These are phyloP conservation scores for Lymantria dispar DNA, from an alignment of 2,888 invertebrate species.

Conservation along the genomic window DNA sequence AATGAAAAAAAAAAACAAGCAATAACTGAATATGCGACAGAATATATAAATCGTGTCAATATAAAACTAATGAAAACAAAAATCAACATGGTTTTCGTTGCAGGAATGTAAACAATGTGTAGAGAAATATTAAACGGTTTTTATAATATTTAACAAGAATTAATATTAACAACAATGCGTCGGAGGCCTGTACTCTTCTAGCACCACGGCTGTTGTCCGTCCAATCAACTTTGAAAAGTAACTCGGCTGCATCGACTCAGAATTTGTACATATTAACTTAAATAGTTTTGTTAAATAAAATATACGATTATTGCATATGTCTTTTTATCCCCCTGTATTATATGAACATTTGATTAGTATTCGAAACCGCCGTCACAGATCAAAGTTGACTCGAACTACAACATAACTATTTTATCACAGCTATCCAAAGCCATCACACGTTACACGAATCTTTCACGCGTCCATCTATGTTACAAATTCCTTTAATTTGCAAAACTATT, in stretches of 20 bases:
- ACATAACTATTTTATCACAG: slow-evolving; percentile 47
- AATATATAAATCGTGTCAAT: slow-evolving; percentile 55
- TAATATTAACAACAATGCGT: slow-evolving; percentile 68
- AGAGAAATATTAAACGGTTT: slow-evolving; percentile 73
- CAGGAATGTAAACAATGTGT: slow-evolving; percentile 80
- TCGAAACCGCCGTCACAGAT: background rate
- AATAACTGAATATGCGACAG: slow-evolving; percentile 67
- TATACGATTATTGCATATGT: slow-evolving; percentile 26
- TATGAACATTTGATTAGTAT: slow-evolving; percentile 2
- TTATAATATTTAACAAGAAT: slow-evolving; percentile 67
- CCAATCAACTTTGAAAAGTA: slow-evolving; percentile 11
- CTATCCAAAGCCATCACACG: slow-evolving; percentile 38
- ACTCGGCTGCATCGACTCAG: background rate
- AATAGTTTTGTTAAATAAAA: slow-evolving; percentile 17
- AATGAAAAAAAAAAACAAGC: slow-evolving; percentile 53
- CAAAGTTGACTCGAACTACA: slow-evolving; percentile 28
- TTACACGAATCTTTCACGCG: slow-evolving; percentile 23
- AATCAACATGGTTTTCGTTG: slow-evolving; percentile 75
- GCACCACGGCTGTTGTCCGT: slow-evolving; percentile 62
- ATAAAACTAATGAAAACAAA: slow-evolving; percentile 74
- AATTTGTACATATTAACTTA: slow-evolving; percentile 3
- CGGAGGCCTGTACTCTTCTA: slow-evolving; percentile 67
- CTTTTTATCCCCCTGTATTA: slow-evolving; percentile 31
- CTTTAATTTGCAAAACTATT: background rate
- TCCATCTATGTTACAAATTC: slow-evolving; percentile 20